Conservation (phyloP, 1,140 invertebrate genomes). For the Scaptomyza pallida region DNA sequence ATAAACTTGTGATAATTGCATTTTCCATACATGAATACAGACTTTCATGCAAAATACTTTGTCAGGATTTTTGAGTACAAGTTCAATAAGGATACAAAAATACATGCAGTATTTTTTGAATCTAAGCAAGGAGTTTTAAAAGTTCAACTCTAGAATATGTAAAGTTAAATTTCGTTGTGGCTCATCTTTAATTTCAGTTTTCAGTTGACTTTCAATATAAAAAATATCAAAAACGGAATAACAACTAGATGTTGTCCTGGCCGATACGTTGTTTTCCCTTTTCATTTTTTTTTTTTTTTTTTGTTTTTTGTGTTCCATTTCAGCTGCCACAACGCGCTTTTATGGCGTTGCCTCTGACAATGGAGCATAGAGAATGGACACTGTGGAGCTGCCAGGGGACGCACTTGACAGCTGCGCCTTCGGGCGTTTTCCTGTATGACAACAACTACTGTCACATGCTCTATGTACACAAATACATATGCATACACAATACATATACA, state of each 20-base stretch:
- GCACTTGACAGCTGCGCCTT: not conserved
- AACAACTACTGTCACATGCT: not conserved
- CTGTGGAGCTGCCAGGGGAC: conserved; percentile 1
- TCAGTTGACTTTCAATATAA: not conserved
- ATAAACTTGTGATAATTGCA: too few relatives aligned
- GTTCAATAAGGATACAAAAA: too few relatives aligned
- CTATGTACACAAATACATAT: not conserved
- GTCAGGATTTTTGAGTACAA: too few relatives aligned
- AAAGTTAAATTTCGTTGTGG: too few relatives aligned
- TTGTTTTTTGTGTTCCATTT: too few relatives aligned
- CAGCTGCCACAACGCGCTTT: not conserved
- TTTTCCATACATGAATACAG: too few relatives aligned
- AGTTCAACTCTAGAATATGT: too few relatives aligned
- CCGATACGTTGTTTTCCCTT: not conserved
- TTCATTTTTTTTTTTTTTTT: too few relatives aligned
- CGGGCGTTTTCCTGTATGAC: conserved; percentile 4
- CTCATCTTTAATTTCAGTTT: not conserved
- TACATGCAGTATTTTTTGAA: too few relatives aligned
- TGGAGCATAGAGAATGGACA: not conserved
- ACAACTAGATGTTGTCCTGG: not conserved
- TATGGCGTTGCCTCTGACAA: not conserved
- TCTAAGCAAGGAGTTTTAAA: too few relatives aligned
- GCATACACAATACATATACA: conserved; percentile 1
- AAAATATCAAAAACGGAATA: not conserved
- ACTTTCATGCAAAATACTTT: too few relatives aligned